Percentiles rank a stretch among this genome's conserved stretches.
Evolutionary conservation across 1,140 invertebrate species (phyloP).

Genomic region (Pachypeltis micranthus): DNA sequence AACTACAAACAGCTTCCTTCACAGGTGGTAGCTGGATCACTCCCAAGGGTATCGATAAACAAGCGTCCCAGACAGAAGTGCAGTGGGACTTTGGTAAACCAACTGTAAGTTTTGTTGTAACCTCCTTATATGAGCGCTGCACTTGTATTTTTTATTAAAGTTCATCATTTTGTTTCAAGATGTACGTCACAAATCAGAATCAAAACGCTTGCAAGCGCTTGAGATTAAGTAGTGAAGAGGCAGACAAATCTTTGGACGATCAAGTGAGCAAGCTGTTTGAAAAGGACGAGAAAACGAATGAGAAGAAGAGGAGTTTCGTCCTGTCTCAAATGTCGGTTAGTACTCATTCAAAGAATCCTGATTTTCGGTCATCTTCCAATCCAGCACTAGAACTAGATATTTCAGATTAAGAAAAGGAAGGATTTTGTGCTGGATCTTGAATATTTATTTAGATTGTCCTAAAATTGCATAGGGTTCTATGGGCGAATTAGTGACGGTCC

Average conservation of each 20-base stretch:
- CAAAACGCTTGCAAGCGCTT: neutral
- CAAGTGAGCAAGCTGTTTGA: neutral
- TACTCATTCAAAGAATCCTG: neutral
- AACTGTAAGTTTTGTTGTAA: neutral
- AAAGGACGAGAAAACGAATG: neutral
- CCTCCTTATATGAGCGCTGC: no score
- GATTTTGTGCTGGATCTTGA: no score
- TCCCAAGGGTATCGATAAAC: neutral
- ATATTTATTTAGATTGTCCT: no score
- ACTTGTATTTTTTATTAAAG: neutral
- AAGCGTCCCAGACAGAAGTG: neutral
- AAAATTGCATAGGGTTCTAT: no score
- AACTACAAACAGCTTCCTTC: no score
- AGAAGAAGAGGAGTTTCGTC: slow-evolving; percentile 14
- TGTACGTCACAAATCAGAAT: neutral
- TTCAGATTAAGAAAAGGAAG: no score
- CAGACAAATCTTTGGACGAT: neutral
- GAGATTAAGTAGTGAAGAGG: neutral
- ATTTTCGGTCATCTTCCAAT: no score
- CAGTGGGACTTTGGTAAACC: slow-evolving; percentile 2
- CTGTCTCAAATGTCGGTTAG: slow-evolving; percentile 20
- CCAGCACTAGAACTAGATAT: no score
- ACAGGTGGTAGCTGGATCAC: neutral
- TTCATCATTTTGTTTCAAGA: neutral
- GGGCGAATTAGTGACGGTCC: no score